Base-by-base conservation (phyloP, 1,140 invertebrate species). In the Drosophila pallidifrons region DNA sequence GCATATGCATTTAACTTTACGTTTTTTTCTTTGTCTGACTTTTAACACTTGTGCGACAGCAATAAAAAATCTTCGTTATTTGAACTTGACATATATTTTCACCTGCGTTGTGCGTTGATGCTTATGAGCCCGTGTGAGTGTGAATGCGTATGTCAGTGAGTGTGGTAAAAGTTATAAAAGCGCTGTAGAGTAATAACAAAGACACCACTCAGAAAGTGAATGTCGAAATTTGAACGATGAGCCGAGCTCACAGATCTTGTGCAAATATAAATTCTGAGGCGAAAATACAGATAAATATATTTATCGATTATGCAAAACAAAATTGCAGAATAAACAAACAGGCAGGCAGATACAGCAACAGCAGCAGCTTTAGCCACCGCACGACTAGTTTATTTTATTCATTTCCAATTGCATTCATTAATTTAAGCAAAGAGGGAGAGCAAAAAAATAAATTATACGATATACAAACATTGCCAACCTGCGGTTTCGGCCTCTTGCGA, bases 31-130 rank as follows among this genome's bases (percentile, higher is more conserved):
- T 77, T 75, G 66, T 61, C 60, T 64, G 63, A 80, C 49, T 80
- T 70, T 87, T 87, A 89, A 81, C 83, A 88, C 85, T 61, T 80
- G 47, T 68, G 41, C 57, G 70, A 49, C 46, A 68, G 47, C 73
- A 71, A 66, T 52, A 73, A 70, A 65, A 73, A 61, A 68, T 70
- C 67, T 68, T 57, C 54, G 70, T 61, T 59, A 60, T 75, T 82
- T 89, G 85, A 89, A 89, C 85, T 89, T 89, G 85, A 89, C 85
- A 89, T 64, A 89, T 82, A 79, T 89, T 78, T 74, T 68, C 52
- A 46, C 66, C 79, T 82, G 46, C 52, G 45, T 47, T 45, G 54
- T 65, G 49, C 41, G 28, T 52, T 16, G 49, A 30, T 32, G 54
- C 35, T 25, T 52, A 11, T n/a, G 49, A 13, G 20, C 7, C n/a